Evolutionary conservation across 2,888 invertebrate species (phyloP).

Genomic region (Tachina lurida): DNA sequence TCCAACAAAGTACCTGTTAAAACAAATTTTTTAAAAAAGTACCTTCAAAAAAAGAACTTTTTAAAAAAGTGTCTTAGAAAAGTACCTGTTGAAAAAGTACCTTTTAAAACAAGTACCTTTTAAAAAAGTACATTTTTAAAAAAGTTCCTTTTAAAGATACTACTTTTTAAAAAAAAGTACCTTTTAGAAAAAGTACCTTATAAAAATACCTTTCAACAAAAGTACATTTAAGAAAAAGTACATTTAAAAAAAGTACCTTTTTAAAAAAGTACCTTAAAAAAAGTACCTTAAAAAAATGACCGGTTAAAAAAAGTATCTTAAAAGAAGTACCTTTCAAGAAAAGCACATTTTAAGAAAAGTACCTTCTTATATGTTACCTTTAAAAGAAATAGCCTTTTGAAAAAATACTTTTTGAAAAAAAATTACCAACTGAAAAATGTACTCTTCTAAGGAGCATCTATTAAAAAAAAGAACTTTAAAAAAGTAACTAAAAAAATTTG

Average conservation of each 20-base stretch:
- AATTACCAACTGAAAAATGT: too few relatives aligned
- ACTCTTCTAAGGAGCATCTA: too few relatives aligned
- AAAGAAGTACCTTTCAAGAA: background rate
- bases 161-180: background rate
- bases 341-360: background rate
- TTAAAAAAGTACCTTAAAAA: background rate
- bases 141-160: background rate
- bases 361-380: background rate
- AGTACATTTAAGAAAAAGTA: background rate
- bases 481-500: too few relatives aligned
- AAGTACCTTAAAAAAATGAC: too few relatives aligned
- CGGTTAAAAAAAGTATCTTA: background rate
- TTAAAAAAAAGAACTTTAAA: too few relatives aligned
- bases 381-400: background rate
- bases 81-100: background rate
- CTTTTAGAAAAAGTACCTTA: background rate
- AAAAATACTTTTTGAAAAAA: too few relatives aligned
- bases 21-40: background rate
- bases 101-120: background rate
- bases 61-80: background rate
- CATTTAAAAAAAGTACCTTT: background rate
- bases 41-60: background rate
- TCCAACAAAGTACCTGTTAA: background rate
- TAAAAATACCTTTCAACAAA: background rate
- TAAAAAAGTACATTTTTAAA: background rate